These are phyloP conservation scores for Tragopan temminckii DNA, from an alignment of 2,797 vertebrate species.

Conservation along the genomic window DNA sequence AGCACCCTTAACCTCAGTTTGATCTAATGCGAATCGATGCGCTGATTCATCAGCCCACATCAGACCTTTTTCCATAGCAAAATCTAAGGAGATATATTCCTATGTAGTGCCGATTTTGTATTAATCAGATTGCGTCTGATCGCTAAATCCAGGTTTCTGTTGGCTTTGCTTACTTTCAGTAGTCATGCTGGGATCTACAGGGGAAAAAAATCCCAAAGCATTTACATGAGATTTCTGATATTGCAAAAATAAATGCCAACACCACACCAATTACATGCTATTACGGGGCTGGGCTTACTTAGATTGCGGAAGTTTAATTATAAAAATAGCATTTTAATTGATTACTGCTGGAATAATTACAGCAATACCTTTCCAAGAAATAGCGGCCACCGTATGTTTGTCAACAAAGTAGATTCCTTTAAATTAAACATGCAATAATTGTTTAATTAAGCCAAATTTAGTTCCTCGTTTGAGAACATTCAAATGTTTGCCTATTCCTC, in stretches of 20 bases:
- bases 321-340: slow-evolving; percentile 75
- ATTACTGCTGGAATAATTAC: slow-evolving; percentile 67
- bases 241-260: slow-evolving; percentile 1
- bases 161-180: slow-evolving; percentile 3
- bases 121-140: slow-evolving; percentile 8
- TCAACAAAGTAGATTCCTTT: slow-evolving; percentile 59
- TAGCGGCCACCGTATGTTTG: slow-evolving; percentile 52
- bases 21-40: not conserved
- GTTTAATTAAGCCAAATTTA: slow-evolving; percentile 71
- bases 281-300: slow-evolving; percentile 25
- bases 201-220: not conserved
- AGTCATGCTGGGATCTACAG: slow-evolving; percentile 2
- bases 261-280: slow-evolving; percentile 19
- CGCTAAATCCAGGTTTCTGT: slow-evolving; percentile 21
- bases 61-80: not conserved
- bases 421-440: slow-evolving; percentile 37
- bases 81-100: slow-evolving; percentile 40
- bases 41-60: slow-evolving; percentile 26
- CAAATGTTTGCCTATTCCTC: slow-evolving; percentile 44
- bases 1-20: slow-evolving; percentile 1
- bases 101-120: slow-evolving; percentile 15
- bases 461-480: slow-evolving; percentile 41
- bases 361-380: slow-evolving; percentile 62
- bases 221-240: slow-evolving; percentile 33
- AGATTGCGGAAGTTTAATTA: slow-evolving; percentile 66